Conservation (phyloP, 2,797 vertebrate genomes). For the Xiphophorus birchmanni region DNA sequence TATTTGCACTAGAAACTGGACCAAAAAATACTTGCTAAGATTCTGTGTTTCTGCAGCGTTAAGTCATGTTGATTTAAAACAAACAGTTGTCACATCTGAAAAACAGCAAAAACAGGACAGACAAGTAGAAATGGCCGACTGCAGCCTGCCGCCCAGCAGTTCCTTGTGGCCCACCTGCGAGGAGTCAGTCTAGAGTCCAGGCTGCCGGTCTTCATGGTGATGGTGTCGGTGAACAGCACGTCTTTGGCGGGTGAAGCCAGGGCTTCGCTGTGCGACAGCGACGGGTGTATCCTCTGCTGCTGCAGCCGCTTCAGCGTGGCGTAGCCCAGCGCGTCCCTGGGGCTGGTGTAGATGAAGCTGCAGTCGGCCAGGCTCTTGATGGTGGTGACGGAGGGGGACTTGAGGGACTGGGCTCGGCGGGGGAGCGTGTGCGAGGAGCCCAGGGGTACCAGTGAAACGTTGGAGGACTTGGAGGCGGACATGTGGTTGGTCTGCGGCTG, state of each 20-base stretch:
- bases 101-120: neutral
- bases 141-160: too few species aligned
- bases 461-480: slow-evolving; percentile 90
- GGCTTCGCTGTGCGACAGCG: slow-evolving; percentile 95
- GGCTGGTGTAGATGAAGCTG: slow-evolving; percentile 95
- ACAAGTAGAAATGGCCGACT: neutral
- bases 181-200: slow-evolving; percentile 95
- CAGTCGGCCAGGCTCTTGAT: slow-evolving; percentile 96
- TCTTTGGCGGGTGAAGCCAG: slow-evolving; percentile 97
- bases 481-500: slow-evolving; percentile 90
- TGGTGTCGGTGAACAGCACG: slow-evolving; percentile 96
- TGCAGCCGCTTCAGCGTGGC: slow-evolving; percentile 95
- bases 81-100: neutral
- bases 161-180: slow-evolving; percentile 85
- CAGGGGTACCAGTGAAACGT: slow-evolving; percentile 90
- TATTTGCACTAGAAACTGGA: too few species aligned
- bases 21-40: too few species aligned
- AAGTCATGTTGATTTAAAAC: neutral
- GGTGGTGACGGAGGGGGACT: slow-evolving; percentile 91
- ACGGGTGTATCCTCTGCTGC: slow-evolving; percentile 97
- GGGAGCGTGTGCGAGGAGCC: slow-evolving; percentile 97
- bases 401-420: slow-evolving; percentile 95
- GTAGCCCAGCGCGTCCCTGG: slow-evolving; percentile 94
- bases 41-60: too few species aligned
- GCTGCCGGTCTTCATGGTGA: slow-evolving; percentile 98